These are phyloP conservation scores for Scaptomyza hsui DNA, from an alignment of 1,140 invertebrate species.

Conservation along the genomic window DNA sequence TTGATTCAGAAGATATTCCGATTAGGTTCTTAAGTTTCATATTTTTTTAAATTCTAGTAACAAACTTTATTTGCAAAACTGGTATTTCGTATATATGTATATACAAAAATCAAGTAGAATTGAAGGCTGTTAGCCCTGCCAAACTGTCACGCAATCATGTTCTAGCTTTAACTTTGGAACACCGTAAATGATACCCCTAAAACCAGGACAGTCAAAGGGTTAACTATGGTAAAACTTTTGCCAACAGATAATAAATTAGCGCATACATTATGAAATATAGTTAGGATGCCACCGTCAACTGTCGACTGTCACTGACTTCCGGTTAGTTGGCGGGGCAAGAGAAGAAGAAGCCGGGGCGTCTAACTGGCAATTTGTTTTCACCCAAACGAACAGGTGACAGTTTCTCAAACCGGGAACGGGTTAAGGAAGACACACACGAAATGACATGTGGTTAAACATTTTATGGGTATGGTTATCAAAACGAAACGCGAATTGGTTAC, in stretches of 20 bases:
- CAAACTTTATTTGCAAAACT: too few species aligned
- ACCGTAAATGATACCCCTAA: conserved; percentile 14
- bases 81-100: not conserved
- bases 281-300: conserved; percentile 60
- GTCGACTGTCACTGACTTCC: conserved; percentile 50
- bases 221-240: conserved; percentile 70
- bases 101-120: not conserved
- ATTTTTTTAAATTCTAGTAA: too few species aligned
- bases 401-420: conserved; percentile 70
- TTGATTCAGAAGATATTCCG: not conserved
- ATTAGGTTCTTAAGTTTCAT: not conserved
- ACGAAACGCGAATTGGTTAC: conserved; percentile 33
- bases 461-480: conserved; percentile 20
- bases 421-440: conserved; percentile 43
- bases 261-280: conserved; percentile 77
- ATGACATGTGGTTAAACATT: conserved; percentile 40
- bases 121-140: conserved; percentile 22
- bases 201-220: conserved; percentile 65
- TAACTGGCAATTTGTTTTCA: conserved; percentile 63
- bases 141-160: conserved; percentile 50
- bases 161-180: conserved; percentile 12
- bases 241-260: conserved; percentile 81
- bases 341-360: not conserved
- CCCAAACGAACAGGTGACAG: conserved; percentile 66
- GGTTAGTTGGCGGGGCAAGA: conserved; percentile 20